Conservation (phyloP, 2,888 invertebrate species). For the Aphodius granarius region DNA sequence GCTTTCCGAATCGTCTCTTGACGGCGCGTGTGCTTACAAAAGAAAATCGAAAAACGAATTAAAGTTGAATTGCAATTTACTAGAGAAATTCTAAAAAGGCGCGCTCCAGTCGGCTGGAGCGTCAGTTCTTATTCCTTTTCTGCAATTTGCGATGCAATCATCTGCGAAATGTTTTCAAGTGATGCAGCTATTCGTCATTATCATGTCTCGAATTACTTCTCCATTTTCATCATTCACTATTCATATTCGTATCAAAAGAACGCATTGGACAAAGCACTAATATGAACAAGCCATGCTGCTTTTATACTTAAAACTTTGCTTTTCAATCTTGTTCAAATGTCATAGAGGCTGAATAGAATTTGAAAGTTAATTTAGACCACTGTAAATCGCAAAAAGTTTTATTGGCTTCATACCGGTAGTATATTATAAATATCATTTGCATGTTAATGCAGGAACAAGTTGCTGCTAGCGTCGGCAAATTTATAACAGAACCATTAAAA, state of each 20-base stretch:
- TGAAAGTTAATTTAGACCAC: neutral
- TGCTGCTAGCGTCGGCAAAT: neutral
- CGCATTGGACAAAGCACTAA: no score
- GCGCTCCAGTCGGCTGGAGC: neutral
- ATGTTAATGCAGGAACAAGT: neutral
- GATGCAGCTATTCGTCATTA: neutral
- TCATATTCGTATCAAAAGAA: neutral
- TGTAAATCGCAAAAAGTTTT: neutral
- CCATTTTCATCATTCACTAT: neutral
- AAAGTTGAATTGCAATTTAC: neutral
- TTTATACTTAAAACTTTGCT: neutral
- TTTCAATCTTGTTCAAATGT: neutral
- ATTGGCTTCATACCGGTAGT: neutral
- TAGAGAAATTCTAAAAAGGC: neutral
- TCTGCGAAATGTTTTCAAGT: neutral
- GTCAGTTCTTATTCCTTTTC: neutral
- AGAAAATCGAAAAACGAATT: neutral
- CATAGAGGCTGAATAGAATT: neutral
- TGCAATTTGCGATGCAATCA: neutral
- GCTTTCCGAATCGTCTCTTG: neutral
- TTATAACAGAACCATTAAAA: conserved; percentile 11
- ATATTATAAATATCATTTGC: neutral
- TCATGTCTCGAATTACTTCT: neutral
- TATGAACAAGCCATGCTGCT: no score
- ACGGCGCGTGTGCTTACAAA: neutral